Base-by-base conservation (phyloP, 35 echinoderm and acorn worm species). In the Strongylocentrotus purpuratus region DNA sequence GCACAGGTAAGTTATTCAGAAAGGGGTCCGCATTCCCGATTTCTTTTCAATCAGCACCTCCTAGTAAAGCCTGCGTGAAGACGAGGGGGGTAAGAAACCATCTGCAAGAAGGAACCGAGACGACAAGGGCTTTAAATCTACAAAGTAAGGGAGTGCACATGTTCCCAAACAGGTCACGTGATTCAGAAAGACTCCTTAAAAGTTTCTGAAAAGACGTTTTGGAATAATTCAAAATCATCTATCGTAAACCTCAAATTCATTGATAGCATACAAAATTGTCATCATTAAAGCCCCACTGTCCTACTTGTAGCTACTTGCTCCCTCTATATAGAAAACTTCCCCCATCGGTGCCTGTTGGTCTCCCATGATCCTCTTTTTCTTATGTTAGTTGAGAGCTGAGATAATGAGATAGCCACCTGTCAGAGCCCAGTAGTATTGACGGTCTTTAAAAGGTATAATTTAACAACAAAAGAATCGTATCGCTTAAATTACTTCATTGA, bases 51-150 rank as follows among this genome's bases (percentile, higher is more conserved):
- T 89, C 87, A 89, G 33, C 87, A 89, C 87, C 87, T 33, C 33
- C 18, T 31, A 41, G 45, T 45, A 33, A 89, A 89, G 87, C 45
- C 87, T 33, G 87, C 45, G 32, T 46, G 87, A 46, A 89, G 87
- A 89, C 45, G 87, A 41, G 33, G 87, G 87, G 87, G 87, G 87
- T 78, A 78, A 78, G 65, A n/a, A 78, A n/a, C 65, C 65, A 78
- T 78, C 65, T 78, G 65, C 65, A 78, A 78, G 65, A 78, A 78
- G 20, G 65, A 18, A 78, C 65, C 65, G 65, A 78, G 65, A 78
- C 65, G 65, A 78, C 65, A 78, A 78, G 22, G 65, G 25, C 65
- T 59, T 59, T 59, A 59, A 59, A 59, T 59, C 52, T 78, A 78
- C 65, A 78, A 70, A 70, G 50, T 55, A 10, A 14, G 25, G 8